These are phyloP conservation scores for Sycophila texana DNA, from an alignment of 2,888 invertebrate genomes.

Conservation along the genomic window DNA sequence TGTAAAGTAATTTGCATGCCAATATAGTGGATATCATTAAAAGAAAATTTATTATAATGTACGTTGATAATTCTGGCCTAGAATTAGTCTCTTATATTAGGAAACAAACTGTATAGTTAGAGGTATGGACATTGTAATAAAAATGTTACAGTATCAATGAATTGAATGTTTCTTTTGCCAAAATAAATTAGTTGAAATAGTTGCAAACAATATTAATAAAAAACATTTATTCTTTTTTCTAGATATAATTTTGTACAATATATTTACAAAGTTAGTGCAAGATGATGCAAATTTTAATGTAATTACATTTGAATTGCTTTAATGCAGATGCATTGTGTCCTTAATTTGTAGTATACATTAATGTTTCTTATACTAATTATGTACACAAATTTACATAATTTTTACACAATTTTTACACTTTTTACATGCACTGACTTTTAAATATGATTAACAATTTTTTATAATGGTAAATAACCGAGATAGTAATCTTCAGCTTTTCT, in stretches of 20 bases:
- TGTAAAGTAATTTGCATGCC: conserved; percentile 52
- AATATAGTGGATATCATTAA: conserved; percentile 25
- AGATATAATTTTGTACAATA: conserved; percentile 25
- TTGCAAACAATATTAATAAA: conserved; percentile 42
- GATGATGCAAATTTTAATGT: background rate
- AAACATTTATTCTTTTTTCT: conserved; percentile 50
- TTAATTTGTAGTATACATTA: background rate
- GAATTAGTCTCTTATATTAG: conserved; percentile 47
- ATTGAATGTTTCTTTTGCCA: conserved; percentile 51
- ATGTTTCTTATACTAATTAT: background rate
- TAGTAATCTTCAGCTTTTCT: conserved; percentile 65
- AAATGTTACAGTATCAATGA: conserved; percentile 48
- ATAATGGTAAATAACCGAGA: conserved; percentile 66
- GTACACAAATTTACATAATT: background rate
- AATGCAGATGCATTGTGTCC: background rate
- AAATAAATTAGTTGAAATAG: conserved; percentile 52
- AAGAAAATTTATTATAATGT: conserved; percentile 34
- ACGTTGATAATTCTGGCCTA: conserved; percentile 48
- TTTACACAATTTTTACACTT: no score
- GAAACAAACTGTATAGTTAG: conserved; percentile 49
- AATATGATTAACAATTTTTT: background rate
- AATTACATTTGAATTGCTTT: background rate
- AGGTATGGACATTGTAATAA: conserved; percentile 45
- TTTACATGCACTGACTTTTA: no score
- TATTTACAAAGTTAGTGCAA: conserved; percentile 43